A percentile compares a stretch with the other conserved stretches of the same genome.
These are phyloP conservation scores for Vulpes lagopus DNA, from an alignment of 2,113 vertebrate genomes.

Conservation along the genomic window DNA sequence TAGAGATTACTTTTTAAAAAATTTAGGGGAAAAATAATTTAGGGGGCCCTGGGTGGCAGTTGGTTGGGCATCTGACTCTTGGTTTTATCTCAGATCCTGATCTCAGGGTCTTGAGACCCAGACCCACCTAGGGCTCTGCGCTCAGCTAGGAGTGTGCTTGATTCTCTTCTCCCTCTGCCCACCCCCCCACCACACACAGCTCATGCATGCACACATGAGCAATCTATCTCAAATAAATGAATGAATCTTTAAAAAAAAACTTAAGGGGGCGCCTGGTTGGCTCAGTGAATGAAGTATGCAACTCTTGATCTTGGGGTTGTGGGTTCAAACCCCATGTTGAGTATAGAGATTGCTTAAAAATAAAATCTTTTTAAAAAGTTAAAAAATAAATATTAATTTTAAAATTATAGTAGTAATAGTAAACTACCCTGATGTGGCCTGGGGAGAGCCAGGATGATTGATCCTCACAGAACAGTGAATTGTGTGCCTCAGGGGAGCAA, in stretches of 20 bases:
- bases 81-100: not conserved
- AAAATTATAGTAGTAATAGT: not conserved
- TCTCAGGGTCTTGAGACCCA: not conserved
- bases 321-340: not conserved
- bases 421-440: conserved; percentile 11
- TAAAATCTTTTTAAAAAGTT: not conserved
- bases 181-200: too few relatives aligned
- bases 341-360: not conserved
- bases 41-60: not conserved
- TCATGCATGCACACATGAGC: not conserved
- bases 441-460: not conserved
- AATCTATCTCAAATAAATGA: not conserved
- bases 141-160: not conserved
- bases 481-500: conserved; percentile 29
- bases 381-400: not conserved
- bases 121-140: accelerated
- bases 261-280: not conserved
- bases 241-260: not conserved
- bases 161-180: not conserved
- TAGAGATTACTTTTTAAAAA: not conserved
- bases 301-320: not conserved
- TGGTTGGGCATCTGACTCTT: not conserved
- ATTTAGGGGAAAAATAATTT: not conserved
- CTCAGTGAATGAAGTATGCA: not conserved
- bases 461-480: not conserved